A percentile compares a stretch with the other conserved stretches of the same genome.
phyloP scores from a whole-genome alignment of 2,797 vertebrate genomes.

The Sciurus vulgaris region DNA sequence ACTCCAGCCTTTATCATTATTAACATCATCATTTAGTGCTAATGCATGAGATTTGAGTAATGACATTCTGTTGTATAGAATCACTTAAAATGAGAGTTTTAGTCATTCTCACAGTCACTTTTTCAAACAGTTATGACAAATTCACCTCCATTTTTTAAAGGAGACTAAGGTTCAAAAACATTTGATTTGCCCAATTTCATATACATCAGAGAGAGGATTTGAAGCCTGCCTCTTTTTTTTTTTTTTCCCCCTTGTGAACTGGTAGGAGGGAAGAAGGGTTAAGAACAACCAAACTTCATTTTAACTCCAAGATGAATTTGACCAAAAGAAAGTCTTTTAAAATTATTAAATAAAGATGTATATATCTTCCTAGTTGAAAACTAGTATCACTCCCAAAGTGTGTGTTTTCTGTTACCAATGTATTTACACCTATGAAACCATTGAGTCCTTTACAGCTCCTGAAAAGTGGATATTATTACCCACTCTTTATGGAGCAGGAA shows the following conservation, averaged over 20 bases:
- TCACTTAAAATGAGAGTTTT: neutral
- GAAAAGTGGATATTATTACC: neutral
- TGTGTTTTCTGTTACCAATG: neutral
- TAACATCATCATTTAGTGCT: neutral
- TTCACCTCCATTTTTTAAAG: neutral
- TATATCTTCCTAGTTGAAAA: neutral
- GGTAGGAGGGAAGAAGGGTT: neutral
- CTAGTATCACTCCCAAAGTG: neutral
- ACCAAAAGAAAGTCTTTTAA: conserved; percentile 22
- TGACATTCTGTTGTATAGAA: neutral
- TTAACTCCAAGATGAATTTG: conserved; percentile 40
- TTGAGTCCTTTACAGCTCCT: neutral
- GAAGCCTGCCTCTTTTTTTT: neutral
- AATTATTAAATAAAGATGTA: neutral
- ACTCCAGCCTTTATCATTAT: neutral
- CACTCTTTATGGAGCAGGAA: neutral
- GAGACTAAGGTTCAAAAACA: neutral
- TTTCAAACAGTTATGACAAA: conserved; percentile 52
- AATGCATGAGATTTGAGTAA: neutral
- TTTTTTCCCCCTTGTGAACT: neutral
- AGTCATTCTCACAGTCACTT: neutral
- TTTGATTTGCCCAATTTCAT: neutral
- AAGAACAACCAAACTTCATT: conserved; percentile 41
- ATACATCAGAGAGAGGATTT: neutral
- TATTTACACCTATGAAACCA: neutral